Evolutionary conservation across 2,113 vertebrate genomes (phyloP), one percentile per base, ranked within the genome.

Genomic region (Atherinomorus stipes): DNA sequence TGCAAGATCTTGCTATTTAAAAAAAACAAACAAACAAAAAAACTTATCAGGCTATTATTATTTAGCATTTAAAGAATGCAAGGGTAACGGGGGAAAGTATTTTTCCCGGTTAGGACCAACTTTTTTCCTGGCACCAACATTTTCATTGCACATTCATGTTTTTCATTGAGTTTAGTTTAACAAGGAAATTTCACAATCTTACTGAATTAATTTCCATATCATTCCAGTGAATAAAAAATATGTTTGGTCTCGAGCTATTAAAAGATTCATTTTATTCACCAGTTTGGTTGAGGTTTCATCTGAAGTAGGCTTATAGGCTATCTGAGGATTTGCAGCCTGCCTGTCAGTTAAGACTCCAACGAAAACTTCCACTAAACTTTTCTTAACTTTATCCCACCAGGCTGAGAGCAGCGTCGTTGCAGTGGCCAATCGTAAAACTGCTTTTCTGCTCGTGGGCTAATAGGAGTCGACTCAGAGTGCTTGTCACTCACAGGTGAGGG

Each of bases 401-500:
- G 11, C 2, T 78, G 83, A 85, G 89, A 57, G 76, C 66, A 65
- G 60, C 86, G 88, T 85, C 3, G 66, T 79, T 22, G 85, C 60
- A 61, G 58, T 86, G 91, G 44, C 96, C 95, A 97, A 96, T 96
- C 63, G 44, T 0, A 19, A 4, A 31, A 21, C 69, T 2, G 15
- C 71, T 65, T 62, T 59, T 64, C 72, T 74, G 51, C 31, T 23
- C 11, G 7, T 45, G 16, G 57, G 51, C 93, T 92, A 94, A 93
- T 94, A 18, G 88, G 87, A 85, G 66, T 7, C n/a, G 25, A 52
- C 45, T 81, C 76, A 78, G 63, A 34, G 72, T 56, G 85, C 80
- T 92, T 94, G 95, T 95, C 95, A 91, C 88, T 95, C 95, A 93
- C 89, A 91, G 79, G 93, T 90, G 93, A 96, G 93, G 93, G 91